Conservation (phyloP, 2,113 vertebrate species). For the Toxotes chatareus region DNA sequence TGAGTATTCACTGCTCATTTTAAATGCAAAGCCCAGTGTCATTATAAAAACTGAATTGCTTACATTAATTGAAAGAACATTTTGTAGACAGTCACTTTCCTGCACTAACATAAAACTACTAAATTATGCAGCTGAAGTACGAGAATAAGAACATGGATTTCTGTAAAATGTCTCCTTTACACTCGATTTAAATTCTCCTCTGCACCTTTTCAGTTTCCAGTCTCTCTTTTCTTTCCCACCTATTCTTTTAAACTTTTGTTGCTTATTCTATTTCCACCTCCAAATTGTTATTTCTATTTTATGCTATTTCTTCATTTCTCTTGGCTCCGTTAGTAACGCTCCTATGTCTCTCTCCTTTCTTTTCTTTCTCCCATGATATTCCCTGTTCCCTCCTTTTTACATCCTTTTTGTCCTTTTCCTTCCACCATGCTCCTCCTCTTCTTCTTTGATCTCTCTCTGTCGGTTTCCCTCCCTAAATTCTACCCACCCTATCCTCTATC, state of each 20-base stretch:
- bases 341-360: constrained; percentile 3
- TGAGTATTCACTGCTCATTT: constrained; percentile 10
- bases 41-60: constrained; percentile 13
- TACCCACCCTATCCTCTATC: background rate
- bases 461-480: background rate
- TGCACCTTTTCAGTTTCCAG: background rate
- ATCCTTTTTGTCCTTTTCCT: constrained; percentile 11
- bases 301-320: constrained; percentile 17
- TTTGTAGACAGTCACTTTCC: constrained; percentile 9
- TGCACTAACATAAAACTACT: background rate
- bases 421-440: constrained; percentile 8
- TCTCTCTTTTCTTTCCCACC: background rate
- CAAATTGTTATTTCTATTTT: constrained; percentile 2
- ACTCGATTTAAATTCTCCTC: background rate
- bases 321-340: constrained; percentile 35
- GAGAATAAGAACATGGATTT: background rate
- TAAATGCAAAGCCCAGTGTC: constrained; percentile 3
- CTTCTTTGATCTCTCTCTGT: constrained; percentile 21
- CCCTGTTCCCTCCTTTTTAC: background rate
- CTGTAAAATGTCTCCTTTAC: background rate
- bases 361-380: constrained; percentile 1
- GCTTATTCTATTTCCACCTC: background rate
- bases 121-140: background rate
- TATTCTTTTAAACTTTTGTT: background rate
- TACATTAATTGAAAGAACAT: constrained; percentile 22